phyloP scores from a whole-genome alignment of 2,797 vertebrate genomes.

The Sebastes reedi region DNA sequence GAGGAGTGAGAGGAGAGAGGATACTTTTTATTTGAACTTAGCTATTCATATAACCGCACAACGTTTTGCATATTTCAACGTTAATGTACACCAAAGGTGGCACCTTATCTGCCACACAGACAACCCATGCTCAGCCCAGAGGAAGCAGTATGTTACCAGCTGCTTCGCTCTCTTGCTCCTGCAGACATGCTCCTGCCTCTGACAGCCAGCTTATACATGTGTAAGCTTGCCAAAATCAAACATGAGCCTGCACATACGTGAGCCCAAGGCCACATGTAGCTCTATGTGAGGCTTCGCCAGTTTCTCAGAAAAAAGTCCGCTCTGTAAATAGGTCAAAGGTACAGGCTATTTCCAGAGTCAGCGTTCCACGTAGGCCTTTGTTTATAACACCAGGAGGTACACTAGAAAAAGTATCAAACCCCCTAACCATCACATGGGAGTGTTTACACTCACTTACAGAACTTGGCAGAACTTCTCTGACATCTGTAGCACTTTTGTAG shows the following conservation, averaged over 20 bases:
- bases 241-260: constrained; percentile 5
- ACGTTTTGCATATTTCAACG: constrained; percentile 1
- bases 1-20: neutral
- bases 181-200: neutral
- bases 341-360: constrained; percentile 38
- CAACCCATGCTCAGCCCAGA: neutral
- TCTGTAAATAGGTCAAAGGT: constrained; percentile 52
- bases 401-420: constrained; percentile 40
- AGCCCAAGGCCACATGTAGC: neutral
- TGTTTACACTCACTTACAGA: constrained; percentile 35
- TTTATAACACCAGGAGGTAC: constrained; percentile 40
- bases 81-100: neutral
- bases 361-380: constrained; percentile 3
- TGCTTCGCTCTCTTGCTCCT: constrained; percentile 8
- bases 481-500: constrained; percentile 36
- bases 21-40: constrained; percentile 5
- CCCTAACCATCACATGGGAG: constrained; percentile 31
- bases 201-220: constrained; percentile 3
- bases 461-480: constrained; percentile 39
- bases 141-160: neutral
- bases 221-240: constrained; percentile 10
- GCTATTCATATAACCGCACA: constrained; percentile 10
- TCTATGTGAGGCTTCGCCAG: neutral
- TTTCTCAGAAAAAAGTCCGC: constrained; percentile 11
- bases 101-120: too few species aligned